These are phyloP conservation scores for Arenaria interpres DNA, from an alignment of 2,113 vertebrate species.

Conservation along the genomic window DNA sequence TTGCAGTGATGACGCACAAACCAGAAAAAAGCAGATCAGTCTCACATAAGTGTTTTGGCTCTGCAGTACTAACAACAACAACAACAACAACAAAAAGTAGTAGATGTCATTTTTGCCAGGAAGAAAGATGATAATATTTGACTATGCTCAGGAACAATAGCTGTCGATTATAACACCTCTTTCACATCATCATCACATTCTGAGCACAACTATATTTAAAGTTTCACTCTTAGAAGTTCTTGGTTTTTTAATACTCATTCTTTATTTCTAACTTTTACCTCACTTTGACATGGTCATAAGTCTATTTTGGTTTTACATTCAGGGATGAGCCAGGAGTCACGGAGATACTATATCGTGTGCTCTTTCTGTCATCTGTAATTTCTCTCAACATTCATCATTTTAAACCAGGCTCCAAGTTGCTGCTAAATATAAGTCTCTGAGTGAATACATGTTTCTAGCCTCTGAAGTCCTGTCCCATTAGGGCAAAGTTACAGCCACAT, in stretches of 20 bases:
- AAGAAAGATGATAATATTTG: neutral
- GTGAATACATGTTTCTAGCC: neutral
- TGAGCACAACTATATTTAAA: neutral
- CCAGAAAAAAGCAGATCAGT: neutral
- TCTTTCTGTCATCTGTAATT: constrained; percentile 51
- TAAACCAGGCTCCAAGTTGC: neutral
- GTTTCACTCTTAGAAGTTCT: neutral
- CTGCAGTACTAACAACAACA: neutral
- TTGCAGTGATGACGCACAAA: neutral
- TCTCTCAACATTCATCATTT: constrained; percentile 35
- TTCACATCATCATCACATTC: neutral
- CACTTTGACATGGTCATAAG: neutral
- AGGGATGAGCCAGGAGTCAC: neutral
- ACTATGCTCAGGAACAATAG: neutral
- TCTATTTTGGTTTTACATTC: constrained; percentile 21
- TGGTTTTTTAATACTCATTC: neutral
- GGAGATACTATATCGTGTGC: neutral
- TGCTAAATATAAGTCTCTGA: neutral
- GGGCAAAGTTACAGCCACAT: neutral
- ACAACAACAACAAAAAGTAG: neutral
- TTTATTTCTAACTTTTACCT: neutral
- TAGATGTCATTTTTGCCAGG: neutral
- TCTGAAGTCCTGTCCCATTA: neutral
- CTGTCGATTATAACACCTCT: neutral
- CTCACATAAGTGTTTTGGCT: neutral